phyloP scores from a whole-genome alignment of 1,140 invertebrate species.

The Tetramorium simillimum region DNA sequence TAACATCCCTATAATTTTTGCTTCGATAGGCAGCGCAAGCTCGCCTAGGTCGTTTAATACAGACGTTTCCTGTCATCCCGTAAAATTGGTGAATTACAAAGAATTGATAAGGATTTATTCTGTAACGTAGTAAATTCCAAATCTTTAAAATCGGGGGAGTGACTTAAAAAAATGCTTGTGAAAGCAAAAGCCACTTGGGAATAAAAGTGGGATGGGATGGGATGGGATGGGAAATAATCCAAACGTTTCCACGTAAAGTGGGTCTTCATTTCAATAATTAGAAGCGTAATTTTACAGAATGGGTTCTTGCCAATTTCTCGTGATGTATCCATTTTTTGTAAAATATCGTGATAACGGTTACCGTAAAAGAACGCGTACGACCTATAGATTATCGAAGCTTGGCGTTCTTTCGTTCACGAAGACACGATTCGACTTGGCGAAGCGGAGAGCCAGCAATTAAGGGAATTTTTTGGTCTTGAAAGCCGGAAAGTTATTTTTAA shows the following conservation, averaged over 20 bases:
- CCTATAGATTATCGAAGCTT: neutral
- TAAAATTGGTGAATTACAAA: conserved; percentile 22
- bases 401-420: neutral
- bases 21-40: neutral
- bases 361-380: neutral
- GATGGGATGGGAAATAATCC: neutral
- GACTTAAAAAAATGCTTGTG: neutral
- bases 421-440: neutral
- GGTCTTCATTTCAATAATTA: neutral
- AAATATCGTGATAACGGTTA: conserved; percentile 17
- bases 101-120: conserved; percentile 16
- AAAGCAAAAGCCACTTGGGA: neutral
- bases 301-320: neutral
- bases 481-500: no score
- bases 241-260: neutral
- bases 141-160: neutral
- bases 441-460: conserved; percentile 41
- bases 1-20: conserved; percentile 64
- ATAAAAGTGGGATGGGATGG: neutral
- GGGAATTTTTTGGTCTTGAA: no score
- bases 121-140: neutral
- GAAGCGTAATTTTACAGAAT: neutral
- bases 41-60: conserved; percentile 14
- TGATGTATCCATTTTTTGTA: neutral
- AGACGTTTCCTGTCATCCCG: neutral